phyloP scores from a whole-genome alignment of 1,140 invertebrate genomes.

The Cydia fagiglandana region DNA sequence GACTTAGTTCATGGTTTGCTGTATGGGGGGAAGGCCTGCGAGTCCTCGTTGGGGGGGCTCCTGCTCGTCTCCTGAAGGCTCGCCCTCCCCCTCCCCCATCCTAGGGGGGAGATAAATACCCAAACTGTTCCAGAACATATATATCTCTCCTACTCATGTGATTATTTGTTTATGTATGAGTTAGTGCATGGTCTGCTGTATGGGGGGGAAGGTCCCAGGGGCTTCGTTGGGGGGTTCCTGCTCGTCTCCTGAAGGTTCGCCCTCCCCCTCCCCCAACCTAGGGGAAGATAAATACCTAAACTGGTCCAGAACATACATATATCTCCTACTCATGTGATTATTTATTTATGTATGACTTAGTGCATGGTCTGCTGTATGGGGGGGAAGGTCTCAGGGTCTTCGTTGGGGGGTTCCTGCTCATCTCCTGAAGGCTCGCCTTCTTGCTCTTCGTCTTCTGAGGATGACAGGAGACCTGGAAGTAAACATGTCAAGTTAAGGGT shows the following conservation, averaged over 20 bases:
- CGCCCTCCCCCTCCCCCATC: no score
- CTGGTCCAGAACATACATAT: no score
- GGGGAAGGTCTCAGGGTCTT: constrained; percentile 41
- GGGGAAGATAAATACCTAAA: no score
- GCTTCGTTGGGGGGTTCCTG: constrained; percentile 50
- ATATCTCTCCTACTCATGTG: no score
- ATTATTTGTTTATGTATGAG: background rate
- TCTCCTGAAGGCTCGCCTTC: constrained; percentile 68
- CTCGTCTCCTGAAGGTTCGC: constrained; percentile 67
- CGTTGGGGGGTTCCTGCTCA: constrained; percentile 57
- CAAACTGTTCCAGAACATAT: no score
- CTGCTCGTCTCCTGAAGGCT: no score
- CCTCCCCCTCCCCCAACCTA: no score
- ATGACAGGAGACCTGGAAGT: constrained; percentile 68
- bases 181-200: constrained; percentile 65
- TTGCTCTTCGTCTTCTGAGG: constrained; percentile 73
- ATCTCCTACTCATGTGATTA: no score
- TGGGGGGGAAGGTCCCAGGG: constrained; percentile 42
- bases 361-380: constrained; percentile 63
- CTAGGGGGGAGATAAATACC: no score
- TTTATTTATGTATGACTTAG: constrained; percentile 35
- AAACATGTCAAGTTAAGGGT: background rate
- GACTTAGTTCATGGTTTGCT: no score
- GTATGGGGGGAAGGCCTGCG: no score
- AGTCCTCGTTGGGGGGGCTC: no score